phyloP scores from a whole-genome alignment of 1,140 invertebrate species.

The Pseudomyrmex cubaensis region DNA sequence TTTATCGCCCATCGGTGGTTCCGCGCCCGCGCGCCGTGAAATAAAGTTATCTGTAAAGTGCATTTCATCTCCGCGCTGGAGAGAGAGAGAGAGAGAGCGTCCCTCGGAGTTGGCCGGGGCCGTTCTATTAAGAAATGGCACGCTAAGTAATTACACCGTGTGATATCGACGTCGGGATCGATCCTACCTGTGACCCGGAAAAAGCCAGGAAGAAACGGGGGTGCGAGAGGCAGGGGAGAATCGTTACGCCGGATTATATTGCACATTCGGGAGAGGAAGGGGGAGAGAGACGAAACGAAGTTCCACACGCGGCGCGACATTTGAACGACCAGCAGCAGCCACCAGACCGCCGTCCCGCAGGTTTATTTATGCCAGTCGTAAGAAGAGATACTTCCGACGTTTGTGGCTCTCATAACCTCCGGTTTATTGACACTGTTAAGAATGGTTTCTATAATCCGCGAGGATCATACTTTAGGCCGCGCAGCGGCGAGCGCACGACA shows the following conservation, averaged over 20 bases:
- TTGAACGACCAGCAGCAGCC: constrained; percentile 65
- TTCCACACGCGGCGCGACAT: constrained; percentile 61
- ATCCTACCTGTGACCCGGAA: constrained; percentile 44
- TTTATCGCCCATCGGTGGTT: constrained; percentile 31
- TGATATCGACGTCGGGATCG: constrained; percentile 39
- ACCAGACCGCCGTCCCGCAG: constrained; percentile 22
- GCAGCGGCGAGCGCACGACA: neutral
- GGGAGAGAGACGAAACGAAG: constrained; percentile 8
- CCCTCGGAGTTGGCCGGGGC: neutral
- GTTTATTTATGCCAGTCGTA: constrained; percentile 73
- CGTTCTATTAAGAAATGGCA: constrained; percentile 64
- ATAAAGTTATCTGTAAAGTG: constrained; percentile 55
- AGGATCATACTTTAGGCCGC: constrained; percentile 33
- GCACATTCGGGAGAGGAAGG: neutral
- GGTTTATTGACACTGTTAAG: constrained; percentile 75
- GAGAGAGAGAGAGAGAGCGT: neutral
- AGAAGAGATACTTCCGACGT: constrained; percentile 74
- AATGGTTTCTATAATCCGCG: constrained; percentile 68
- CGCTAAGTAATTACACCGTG: constrained; percentile 60
- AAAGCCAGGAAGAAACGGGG: neutral
- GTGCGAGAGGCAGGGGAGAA: neutral
- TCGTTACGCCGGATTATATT: constrained; percentile 53
- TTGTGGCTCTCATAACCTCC: constrained; percentile 72
- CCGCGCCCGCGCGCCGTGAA: constrained; percentile 29
- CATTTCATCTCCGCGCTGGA: constrained; percentile 42